phyloP scores from a whole-genome alignment of 2,888 invertebrate species.

The Chloroclystis v-ata region DNA sequence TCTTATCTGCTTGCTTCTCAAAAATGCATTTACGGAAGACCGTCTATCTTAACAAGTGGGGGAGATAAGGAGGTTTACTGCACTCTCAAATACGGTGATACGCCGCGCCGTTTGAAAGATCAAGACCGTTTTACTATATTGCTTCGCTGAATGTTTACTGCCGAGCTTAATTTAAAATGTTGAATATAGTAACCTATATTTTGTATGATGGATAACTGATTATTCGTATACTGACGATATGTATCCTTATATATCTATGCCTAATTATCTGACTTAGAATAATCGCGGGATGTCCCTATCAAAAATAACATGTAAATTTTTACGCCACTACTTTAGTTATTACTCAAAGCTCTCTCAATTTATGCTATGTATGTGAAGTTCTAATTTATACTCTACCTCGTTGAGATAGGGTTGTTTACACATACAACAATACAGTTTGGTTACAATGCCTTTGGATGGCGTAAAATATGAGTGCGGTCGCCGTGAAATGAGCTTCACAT shows the following conservation, averaged over 20 bases:
- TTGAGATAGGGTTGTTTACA: constrained; percentile 27
- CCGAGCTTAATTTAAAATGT: too few relatives aligned
- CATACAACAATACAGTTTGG: constrained; percentile 16
- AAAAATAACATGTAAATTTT: constrained; percentile 14
- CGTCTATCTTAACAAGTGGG: constrained; percentile 61
- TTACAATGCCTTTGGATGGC: constrained; percentile 55
- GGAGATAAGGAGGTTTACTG: constrained; percentile 65
- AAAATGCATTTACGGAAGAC: constrained; percentile 64
- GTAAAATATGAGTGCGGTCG: constrained; percentile 65
- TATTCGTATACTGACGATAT: too few relatives aligned
- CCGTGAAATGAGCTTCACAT: constrained; percentile 67
- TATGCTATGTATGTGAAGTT: constrained; percentile 10
- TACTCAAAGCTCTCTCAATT: constrained; percentile 27
- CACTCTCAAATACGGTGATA: constrained; percentile 48
- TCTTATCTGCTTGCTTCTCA: constrained; percentile 57
- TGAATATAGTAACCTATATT: too few relatives aligned
- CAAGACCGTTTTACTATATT: constrained; percentile 8
- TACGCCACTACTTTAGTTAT: constrained; percentile 20
- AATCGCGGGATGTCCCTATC: too few relatives aligned
- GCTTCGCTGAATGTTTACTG: background rate
- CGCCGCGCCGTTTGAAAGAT: constrained; percentile 32
- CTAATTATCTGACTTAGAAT: too few relatives aligned
- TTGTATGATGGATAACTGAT: too few relatives aligned
- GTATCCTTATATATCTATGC: too few relatives aligned
- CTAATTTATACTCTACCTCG: constrained; percentile 24